These are phyloP conservation scores for Sericinus montela DNA, from an alignment of 2,888 invertebrate genomes.

Conservation along the genomic window DNA sequence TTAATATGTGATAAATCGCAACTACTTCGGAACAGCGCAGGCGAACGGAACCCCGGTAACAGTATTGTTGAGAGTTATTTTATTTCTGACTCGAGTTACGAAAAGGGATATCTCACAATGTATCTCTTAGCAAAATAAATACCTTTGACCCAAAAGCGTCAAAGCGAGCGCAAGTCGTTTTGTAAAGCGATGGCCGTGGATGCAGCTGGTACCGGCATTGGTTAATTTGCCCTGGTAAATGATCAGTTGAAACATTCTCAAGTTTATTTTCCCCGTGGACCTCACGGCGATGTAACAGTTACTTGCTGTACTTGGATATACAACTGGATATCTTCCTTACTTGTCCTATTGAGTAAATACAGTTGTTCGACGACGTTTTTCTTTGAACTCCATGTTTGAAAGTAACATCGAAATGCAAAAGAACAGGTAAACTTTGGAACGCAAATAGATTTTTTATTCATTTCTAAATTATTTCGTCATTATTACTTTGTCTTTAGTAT, in stretches of 20 bases:
- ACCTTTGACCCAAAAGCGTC: constrained; percentile 63
- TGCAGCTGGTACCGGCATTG: constrained; percentile 32
- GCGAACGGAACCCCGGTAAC: constrained; percentile 32
- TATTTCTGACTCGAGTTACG: constrained; percentile 40
- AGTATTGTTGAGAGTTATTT: constrained; percentile 39
- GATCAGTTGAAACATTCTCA: constrained; percentile 37
- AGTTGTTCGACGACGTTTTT: constrained; percentile 16
- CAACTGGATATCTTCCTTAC: constrained; percentile 31
- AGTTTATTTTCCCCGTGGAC: constrained; percentile 32
- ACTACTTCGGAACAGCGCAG: constrained; percentile 33
- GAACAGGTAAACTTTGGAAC: too few species aligned
- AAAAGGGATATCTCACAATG: constrained; percentile 47
- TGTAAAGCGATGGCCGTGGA: constrained; percentile 42
- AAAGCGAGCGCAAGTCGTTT: constrained; percentile 41
- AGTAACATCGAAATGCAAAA: too few species aligned
- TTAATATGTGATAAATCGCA: constrained; percentile 55
- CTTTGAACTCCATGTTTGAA: constrained; percentile 2
- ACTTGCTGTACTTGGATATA: constrained; percentile 32
- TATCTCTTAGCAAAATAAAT: constrained; percentile 64
- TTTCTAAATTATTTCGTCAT: too few species aligned
- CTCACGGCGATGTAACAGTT: constrained; percentile 44
- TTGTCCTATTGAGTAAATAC: constrained; percentile 21
- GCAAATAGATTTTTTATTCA: too few species aligned
- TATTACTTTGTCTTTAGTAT: too few species aligned
- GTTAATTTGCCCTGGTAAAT: constrained; percentile 35